phyloP scores from a whole-genome alignment of 2,888 invertebrate genomes.

The Latrodectus elegans region DNA sequence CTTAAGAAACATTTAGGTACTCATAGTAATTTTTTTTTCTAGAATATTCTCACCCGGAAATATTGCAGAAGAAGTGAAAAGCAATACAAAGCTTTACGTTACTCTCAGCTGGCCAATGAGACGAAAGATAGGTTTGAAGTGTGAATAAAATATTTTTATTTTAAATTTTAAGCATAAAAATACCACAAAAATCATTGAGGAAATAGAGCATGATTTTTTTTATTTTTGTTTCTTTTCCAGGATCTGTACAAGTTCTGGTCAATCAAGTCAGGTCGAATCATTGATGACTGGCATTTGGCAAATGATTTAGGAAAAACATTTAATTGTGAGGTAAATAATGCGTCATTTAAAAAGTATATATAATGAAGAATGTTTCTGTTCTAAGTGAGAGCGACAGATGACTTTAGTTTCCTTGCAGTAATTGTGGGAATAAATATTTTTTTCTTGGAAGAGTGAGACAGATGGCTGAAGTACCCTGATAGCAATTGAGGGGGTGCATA shows the following conservation, averaged over 20 bases:
- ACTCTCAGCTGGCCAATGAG: background rate
- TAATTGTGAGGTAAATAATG: background rate
- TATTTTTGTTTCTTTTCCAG: background rate
- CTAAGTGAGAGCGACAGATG: no score
- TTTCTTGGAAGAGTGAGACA: no score
- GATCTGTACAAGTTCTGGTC: background rate
- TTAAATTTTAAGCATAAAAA: background rate
- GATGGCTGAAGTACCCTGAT: no score
- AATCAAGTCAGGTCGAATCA: background rate
- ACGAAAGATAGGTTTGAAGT: constrained; percentile 2
- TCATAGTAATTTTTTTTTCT: background rate
- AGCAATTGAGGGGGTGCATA: no score
- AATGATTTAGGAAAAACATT: constrained; percentile 2
- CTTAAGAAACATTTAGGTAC: no score
- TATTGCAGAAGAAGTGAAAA: background rate
- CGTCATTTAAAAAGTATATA: no score
- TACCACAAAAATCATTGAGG: background rate
- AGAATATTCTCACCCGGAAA: background rate
- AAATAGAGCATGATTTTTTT: background rate
- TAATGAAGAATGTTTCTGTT: no score
- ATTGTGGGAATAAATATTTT: no score
- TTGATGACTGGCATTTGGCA: background rate
- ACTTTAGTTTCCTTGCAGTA: no score
- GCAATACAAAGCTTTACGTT: background rate
- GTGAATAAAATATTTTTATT: background rate